phyloP scores from a whole-genome alignment of 1,140 invertebrate genomes.

The Lasaia peninsularis region DNA sequence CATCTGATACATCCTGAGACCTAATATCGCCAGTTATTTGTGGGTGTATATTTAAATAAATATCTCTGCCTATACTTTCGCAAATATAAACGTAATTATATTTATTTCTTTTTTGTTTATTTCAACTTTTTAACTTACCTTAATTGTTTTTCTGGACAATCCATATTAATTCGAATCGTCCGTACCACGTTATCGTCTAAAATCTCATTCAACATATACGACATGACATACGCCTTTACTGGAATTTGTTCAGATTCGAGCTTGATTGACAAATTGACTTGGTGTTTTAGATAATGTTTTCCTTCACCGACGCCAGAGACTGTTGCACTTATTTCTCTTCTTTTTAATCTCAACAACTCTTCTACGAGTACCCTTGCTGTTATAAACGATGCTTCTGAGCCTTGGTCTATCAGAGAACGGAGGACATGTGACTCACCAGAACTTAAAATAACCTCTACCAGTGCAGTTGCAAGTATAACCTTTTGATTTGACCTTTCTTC shows the following conservation, averaged over 20 bases:
- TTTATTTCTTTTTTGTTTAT: not conserved
- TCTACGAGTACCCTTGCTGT: slow-evolving; percentile 26
- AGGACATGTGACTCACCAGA: slow-evolving; percentile 23
- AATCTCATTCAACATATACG: too few relatives aligned
- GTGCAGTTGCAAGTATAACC: slow-evolving; percentile 29
- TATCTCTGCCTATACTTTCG: too few relatives aligned
- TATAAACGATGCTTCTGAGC: slow-evolving; percentile 28
- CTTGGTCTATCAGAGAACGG: slow-evolving; percentile 29
- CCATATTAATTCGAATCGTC: too few relatives aligned
- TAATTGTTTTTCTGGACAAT: too few relatives aligned
- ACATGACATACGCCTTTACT: slow-evolving; percentile 29
- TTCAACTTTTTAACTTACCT: too few relatives aligned
- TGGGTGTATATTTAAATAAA: too few relatives aligned
- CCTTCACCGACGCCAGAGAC: slow-evolving; percentile 31
- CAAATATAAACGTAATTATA: too few relatives aligned
- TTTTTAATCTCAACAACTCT: slow-evolving; percentile 25
- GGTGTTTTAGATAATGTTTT: slow-evolving; percentile 20
- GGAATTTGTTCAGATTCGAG: slow-evolving; percentile 17
- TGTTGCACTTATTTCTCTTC: slow-evolving; percentile 24
- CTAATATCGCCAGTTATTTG: too few relatives aligned
- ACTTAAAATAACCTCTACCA: slow-evolving; percentile 25
- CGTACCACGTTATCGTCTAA: too few relatives aligned
- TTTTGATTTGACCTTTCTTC: slow-evolving; percentile 23
- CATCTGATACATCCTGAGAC: too few relatives aligned
- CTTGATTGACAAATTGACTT: slow-evolving; percentile 20